Base-by-base conservation (phyloP, 2,113 vertebrate genomes). In the Percina caprodes region DNA sequence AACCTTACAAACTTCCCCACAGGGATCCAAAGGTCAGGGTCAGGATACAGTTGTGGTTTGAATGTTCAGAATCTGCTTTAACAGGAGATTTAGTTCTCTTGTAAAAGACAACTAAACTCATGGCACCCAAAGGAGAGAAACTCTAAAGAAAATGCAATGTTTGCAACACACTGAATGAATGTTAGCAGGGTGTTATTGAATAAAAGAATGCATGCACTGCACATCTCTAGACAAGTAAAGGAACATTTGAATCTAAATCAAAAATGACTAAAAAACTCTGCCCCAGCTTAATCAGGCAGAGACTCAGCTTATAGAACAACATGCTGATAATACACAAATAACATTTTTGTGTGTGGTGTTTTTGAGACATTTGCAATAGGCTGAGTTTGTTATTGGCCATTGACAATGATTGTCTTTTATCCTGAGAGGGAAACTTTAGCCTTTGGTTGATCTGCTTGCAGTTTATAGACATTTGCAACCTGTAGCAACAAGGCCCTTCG, bases 271-370 rank as follows among this genome's bases (percentile, higher is more conserved):
- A 30, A 30, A 30, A 30, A 30, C 30, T 30, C 60, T 68, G 30
- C 33, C 33, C n/a, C 30, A 30, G 30, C 26, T 77, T 65, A 42
- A 68, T 55, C 56, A 70, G 46, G 58, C 23, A 69, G 52, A 59
- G 33, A 61, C 58, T 35, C 51, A 21, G 14, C 48, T 66, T 46
- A 54, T 33, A 35, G 52, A 66, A n/a, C 55, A 71, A 69, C 75
- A 48, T 66, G 81, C 39, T 39, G 35, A 39, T 39, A 42, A 42
- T 42, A 42, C 39, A 11, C 10, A 42, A 42, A 42, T 10, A 42
- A 11, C 39, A 2, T 42, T 42, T 42, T 39, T 39, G 10, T 42
- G 10, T 11, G 39, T 11, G 39, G 39, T 42, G 39, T 42, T 42
- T 11, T 11, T 11, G 39, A 42, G 39, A 42, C 39, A 42, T 42